A percentile compares a stretch with the other conserved stretches of the same genome.
These are phyloP conservation scores for Morelia viridis DNA, from an alignment of 2,797 vertebrate genomes.

Conservation along the genomic window DNA sequence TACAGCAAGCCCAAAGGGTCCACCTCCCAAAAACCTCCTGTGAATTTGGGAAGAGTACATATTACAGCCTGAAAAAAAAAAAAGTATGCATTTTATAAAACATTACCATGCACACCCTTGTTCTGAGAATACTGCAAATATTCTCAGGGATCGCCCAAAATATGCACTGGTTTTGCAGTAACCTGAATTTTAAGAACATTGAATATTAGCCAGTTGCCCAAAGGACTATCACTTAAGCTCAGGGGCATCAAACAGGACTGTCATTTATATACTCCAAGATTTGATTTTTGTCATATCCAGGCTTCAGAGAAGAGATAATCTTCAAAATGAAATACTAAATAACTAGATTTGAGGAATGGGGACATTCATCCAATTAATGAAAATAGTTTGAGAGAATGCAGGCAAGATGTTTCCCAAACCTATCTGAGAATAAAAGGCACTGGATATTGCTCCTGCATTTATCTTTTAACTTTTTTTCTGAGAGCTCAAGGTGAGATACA, in stretches of 20 bases:
- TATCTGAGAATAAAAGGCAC: neutral
- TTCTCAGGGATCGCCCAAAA: neutral
- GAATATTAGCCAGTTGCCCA: constrained; percentile 5
- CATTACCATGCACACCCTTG: neutral
- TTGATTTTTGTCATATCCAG: neutral
- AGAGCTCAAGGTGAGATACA: neutral
- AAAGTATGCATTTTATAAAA: neutral
- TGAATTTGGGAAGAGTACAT: neutral
- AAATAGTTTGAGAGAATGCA: neutral
- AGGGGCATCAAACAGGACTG: neutral
- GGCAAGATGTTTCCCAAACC: neutral
- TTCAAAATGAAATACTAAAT: neutral
- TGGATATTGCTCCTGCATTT: neutral
- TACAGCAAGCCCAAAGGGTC: neutral
- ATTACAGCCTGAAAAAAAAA: neutral
- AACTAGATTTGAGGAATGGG: neutral
- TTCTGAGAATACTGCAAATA: neutral
- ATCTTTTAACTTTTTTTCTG: neutral
- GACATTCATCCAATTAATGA: neutral
- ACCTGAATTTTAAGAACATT: constrained; percentile 21
- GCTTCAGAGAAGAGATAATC: neutral
- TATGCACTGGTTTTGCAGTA: neutral
- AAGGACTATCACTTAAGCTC: neutral
- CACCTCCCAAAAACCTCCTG: neutral
- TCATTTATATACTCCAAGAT: neutral